phyloP scores from a whole-genome alignment of 2,113 vertebrate species.

The Anolis carolinensis region DNA sequence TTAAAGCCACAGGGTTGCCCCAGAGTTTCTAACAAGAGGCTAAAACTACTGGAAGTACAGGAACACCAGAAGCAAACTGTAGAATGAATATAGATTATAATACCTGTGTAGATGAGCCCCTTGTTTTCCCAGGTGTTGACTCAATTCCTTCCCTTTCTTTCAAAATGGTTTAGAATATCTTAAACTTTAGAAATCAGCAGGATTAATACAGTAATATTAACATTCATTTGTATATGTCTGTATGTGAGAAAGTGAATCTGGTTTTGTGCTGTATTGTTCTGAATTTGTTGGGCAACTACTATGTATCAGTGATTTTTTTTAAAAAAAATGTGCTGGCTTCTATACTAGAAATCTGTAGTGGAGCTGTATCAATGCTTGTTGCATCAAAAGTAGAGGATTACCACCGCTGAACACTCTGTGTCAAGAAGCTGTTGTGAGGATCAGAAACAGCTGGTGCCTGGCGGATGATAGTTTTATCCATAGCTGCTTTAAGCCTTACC shows the following conservation, averaged over 20 bases:
- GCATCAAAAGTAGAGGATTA: conserved; percentile 28
- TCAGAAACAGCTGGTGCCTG: conserved; percentile 18
- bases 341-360: not conserved
- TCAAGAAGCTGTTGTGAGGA: conserved; percentile 27
- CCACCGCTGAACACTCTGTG: conserved; percentile 9
- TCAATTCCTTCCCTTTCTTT: not conserved
- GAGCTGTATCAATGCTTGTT: not conserved
- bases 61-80: too few species aligned
- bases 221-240: conserved; percentile 37
- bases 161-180: too few species aligned
- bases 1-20: too few species aligned
- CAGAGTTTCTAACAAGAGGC: too few species aligned
- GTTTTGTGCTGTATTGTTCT: conserved; percentile 22
- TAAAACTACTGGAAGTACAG: too few species aligned
- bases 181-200: conserved; percentile 26
- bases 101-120: not conserved
- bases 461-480: conserved; percentile 33
- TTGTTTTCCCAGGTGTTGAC: not conserved
- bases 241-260: conserved; percentile 34
- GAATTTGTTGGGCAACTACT: conserved; percentile 21
- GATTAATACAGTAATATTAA: conserved; percentile 36
- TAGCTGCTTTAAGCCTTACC: conserved; percentile 23
- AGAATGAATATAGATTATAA: too few species aligned
- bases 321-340: conserved; percentile 6
- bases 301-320: not conserved